phyloP scores from a whole-genome alignment of 92 coral and sea anemone species.

The Epizoanthus ramosus region DNA sequence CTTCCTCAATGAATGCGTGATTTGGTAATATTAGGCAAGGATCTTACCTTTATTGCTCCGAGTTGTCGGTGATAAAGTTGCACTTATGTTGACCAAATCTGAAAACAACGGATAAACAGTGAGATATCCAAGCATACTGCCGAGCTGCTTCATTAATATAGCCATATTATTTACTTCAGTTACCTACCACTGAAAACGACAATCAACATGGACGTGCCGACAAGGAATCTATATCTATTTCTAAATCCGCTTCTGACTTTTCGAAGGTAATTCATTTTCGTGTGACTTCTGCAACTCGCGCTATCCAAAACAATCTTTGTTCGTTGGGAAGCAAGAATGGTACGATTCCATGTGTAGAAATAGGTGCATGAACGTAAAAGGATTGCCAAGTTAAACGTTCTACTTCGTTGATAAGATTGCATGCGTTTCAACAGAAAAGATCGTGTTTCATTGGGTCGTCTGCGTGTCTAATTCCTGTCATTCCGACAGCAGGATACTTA shows the following conservation, averaged over 20 bases:
- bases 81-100: background rate
- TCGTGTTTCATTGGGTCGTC: slow-evolving; percentile 30
- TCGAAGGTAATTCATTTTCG: slow-evolving; percentile 2
- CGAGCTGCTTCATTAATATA: background rate
- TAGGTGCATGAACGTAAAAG: background rate
- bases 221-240: slow-evolving; percentile 1
- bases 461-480: slow-evolving; percentile 42
- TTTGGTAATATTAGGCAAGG: slow-evolving; percentile 1
- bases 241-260: background rate
- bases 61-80: slow-evolving; percentile 10
- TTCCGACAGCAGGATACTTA: slow-evolving; percentile 18
- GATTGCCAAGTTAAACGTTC: background rate
- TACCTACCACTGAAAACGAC: slow-evolving; percentile 10
- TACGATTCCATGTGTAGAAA: background rate
- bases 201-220: slow-evolving; percentile 9
- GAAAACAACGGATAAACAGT: background rate
- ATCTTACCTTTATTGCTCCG: background rate
- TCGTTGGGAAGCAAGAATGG: background rate
- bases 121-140: background rate
- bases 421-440: slow-evolving; percentile 32
- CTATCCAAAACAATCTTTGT: slow-evolving; percentile 3
- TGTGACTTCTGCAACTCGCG: background rate
- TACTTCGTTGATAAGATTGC: slow-evolving; percentile 5
- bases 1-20: slow-evolving; percentile 8
- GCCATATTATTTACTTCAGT: background rate